Percentiles rank a stretch among this genome's conserved stretches.
Evolutionary conservation across 1,140 invertebrate species (phyloP).

Genomic region (Medauroidea extradentata): DNA sequence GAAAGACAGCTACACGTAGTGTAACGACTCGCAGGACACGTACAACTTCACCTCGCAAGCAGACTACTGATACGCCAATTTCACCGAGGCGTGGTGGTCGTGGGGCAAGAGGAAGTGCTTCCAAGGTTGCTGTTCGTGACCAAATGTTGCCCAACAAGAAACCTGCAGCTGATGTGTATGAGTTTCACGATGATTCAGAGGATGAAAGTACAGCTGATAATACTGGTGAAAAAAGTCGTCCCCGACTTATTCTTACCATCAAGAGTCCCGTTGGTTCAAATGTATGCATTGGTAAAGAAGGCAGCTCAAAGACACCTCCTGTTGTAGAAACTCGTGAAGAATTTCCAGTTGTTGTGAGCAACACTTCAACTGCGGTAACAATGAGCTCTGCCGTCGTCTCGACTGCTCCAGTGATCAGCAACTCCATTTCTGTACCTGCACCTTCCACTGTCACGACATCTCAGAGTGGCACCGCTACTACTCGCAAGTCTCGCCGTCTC

Average conservation of each 20-base stretch:
- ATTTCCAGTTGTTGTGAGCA: neutral
- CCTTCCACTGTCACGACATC: constrained; percentile 1
- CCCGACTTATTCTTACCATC: constrained; percentile 71
- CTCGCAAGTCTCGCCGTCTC: constrained; percentile 72
- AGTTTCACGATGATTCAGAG: constrained; percentile 78
- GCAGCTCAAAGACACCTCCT: neutral
- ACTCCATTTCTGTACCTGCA: neutral
- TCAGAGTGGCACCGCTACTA: constrained; percentile 36
- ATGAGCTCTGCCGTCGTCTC: constrained; percentile 36
- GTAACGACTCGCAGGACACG: no score
- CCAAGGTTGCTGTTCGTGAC: neutral
- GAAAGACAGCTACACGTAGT: no score
- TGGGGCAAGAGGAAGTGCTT: constrained; percentile 23
- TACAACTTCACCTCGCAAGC: no score
- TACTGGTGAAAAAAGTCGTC: constrained; percentile 43
- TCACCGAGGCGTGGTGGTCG: constrained; percentile 20
- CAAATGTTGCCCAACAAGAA: neutral
- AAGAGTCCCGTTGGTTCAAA: constrained; percentile 54
- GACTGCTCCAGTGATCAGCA: neutral
- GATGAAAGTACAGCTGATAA: constrained; percentile 46
- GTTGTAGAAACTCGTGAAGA: constrained; percentile 5
- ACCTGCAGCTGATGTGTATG: constrained; percentile 66
- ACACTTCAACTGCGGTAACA: constrained; percentile 5
- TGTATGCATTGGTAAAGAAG: no score
- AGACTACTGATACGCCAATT: neutral